Conservation (phyloP, 2,888 invertebrate species). For the Geophilus truncorum region DNA sequence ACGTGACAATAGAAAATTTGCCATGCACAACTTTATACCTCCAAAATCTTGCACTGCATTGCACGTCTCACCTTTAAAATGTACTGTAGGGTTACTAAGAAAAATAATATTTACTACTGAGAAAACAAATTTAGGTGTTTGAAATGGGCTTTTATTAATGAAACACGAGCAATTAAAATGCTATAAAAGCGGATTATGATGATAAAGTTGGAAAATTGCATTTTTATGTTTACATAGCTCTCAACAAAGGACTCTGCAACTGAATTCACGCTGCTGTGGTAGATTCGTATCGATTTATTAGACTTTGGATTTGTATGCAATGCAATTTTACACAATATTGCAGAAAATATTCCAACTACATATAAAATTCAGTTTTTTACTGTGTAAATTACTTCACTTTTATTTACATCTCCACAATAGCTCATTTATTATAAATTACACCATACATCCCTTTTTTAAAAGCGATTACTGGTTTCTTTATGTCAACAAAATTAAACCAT, state of each 20-base stretch:
- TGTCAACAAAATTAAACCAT: not conserved
- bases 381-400: not conserved
- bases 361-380: not conserved
- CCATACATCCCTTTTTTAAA: not conserved
- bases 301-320: not conserved
- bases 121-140: not conserved
- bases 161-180: not conserved
- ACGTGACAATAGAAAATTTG: no score
- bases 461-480: not conserved
- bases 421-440: not conserved
- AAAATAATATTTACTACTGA: not conserved
- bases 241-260: not conserved
- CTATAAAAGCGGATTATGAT: not conserved
- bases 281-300: not conserved
- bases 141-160: not conserved
- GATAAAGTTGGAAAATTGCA: not conserved
- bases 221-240: not conserved
- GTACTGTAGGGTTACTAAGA: not conserved
- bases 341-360: not conserved
- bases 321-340: not conserved
- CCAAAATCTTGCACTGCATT: no score
- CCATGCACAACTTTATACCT: no score
- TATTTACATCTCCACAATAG: not conserved
- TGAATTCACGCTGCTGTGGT: not conserved
- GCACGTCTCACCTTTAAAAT: not conserved